A percentile compares a stretch with the other conserved stretches of the same genome.
These are phyloP conservation scores for Merluccius polli DNA, from an alignment of 2,797 vertebrate genomes.

Conservation along the genomic window DNA sequence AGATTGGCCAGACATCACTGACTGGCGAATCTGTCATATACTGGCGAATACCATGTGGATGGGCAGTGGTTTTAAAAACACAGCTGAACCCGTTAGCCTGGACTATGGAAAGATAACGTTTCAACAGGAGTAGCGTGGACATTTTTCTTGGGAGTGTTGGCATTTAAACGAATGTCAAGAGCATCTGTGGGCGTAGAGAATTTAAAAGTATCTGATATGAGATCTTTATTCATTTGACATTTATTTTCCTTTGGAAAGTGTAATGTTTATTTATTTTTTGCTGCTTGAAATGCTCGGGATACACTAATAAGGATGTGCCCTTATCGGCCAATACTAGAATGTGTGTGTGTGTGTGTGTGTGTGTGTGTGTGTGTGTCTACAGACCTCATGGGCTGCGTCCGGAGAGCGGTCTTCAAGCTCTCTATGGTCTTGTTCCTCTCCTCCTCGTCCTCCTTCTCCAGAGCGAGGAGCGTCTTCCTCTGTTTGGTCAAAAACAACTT, in stretches of 20 bases:
- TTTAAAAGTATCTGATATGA: no score
- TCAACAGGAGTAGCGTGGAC: not conserved
- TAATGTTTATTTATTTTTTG: not conserved
- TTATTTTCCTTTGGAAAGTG: not conserved
- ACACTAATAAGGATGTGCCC: no score
- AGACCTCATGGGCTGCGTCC: constrained; percentile 98
- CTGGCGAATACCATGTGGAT: no score
- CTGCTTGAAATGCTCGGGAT: not conserved
- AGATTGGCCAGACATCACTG: no score
- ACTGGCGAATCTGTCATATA: no score
- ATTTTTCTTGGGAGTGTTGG: not conserved
- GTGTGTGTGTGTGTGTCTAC: not conserved
- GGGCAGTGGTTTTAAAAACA: no score
- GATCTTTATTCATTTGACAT: not conserved
- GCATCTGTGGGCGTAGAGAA: no score
- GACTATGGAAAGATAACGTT: no score
- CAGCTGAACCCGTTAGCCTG: no score
- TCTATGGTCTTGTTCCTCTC: constrained; percentile 98
- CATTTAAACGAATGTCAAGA: not conserved
- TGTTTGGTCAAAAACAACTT: constrained; percentile 48
- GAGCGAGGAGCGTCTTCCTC: constrained; percentile 91
- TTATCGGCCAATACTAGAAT: not conserved
- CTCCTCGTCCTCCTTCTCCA: constrained; percentile 96
- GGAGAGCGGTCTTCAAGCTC: constrained; percentile 93
- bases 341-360: not conserved